phyloP scores from a whole-genome alignment of 2,113 vertebrate genomes.

The Lichenostomus cassidix region DNA sequence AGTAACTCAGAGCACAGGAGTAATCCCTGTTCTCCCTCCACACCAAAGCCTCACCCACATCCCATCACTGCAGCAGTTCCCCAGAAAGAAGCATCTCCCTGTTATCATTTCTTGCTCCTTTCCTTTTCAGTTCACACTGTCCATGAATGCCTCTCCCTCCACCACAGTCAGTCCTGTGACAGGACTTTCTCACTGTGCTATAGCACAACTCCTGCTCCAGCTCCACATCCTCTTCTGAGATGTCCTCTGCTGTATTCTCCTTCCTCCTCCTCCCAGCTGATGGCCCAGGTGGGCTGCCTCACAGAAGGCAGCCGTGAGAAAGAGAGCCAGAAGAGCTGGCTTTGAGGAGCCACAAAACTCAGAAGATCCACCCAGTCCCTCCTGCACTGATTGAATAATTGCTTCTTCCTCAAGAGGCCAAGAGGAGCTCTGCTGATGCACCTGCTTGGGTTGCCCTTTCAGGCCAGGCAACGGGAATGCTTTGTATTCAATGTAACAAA shows the following conservation, averaged over 20 bases:
- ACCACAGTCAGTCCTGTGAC: neutral
- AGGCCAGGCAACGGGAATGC: neutral
- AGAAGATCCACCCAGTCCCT: neutral
- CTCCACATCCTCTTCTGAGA: neutral
- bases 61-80: neutral
- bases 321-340: neutral
- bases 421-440: neutral
- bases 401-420: neutral
- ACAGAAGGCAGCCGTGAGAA: neutral
- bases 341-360: neutral
- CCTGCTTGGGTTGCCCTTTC: neutral
- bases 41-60: neutral
- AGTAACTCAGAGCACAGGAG: neutral
- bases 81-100: rapidly evolving
- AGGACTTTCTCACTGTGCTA: neutral
- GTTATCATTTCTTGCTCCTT: neutral
- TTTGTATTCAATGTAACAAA: neutral
- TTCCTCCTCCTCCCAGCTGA: neutral
- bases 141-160: neutral
- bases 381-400: neutral
- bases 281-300: neutral
- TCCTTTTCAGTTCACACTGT: neutral
- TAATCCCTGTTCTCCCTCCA: neutral
- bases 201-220: neutral
- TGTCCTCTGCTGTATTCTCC: too few relatives aligned